phyloP scores from a whole-genome alignment of 2,113 vertebrate genomes.

The Lampris megalopsis region DNA sequence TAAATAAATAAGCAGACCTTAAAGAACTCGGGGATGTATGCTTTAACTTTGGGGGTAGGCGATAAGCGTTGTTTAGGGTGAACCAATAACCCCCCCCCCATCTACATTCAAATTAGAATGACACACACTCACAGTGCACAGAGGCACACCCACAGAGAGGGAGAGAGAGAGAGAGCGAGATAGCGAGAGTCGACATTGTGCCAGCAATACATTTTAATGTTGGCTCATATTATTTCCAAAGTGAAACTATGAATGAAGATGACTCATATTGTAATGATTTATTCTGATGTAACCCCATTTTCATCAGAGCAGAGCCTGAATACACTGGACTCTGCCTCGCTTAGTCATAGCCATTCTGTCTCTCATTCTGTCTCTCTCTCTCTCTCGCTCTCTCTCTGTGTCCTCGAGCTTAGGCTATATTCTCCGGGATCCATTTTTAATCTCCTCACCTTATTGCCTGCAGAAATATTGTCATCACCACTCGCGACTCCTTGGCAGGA shows the following conservation, averaged over 20 bases:
- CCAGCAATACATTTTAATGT: not conserved
- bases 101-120: not conserved
- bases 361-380: not conserved
- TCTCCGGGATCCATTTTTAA: conserved; percentile 67
- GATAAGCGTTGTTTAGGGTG: not conserved
- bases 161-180: not conserved
- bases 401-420: conserved; percentile 29
- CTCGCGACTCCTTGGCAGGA: conserved; percentile 46
- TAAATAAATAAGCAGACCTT: no score
- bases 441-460: conserved; percentile 73
- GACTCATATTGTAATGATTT: conserved; percentile 17
- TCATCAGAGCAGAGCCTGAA: conserved; percentile 34
- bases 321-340: conserved; percentile 35
- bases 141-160: no score
- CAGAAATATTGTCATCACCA: conserved; percentile 75
- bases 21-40: not conserved
- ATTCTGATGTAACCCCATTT: conserved; percentile 33
- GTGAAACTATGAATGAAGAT: not conserved
- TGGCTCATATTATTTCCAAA: conserved; percentile 1
- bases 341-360: no score
- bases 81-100: not conserved
- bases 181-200: not conserved
- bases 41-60: no score
- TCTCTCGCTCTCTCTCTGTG: conserved; percentile 10
- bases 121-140: not conserved